Conservation (phyloP, 2,888 invertebrate species). For the Idaea dimidiata region DNA sequence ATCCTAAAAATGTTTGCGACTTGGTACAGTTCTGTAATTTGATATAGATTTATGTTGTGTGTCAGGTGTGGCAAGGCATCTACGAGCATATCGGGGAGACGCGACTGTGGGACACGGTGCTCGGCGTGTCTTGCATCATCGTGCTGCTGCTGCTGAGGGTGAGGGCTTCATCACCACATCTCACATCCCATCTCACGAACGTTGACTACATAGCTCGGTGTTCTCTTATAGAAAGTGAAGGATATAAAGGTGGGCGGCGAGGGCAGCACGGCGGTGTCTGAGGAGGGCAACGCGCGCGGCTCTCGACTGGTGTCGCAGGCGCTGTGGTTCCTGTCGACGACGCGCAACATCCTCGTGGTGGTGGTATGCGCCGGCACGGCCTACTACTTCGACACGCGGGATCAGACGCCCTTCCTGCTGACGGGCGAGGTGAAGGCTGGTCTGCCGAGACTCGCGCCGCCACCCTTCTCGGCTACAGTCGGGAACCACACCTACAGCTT, state of each 20-base stretch:
- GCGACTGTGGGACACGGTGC: constrained; percentile 84
- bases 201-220: neutral
- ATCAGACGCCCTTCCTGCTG: constrained; percentile 83
- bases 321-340: constrained; percentile 87
- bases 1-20: no score
- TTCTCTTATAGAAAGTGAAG: constrained; percentile 83
- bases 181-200: neutral
- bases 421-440: constrained; percentile 88
- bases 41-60: constrained; percentile 16
- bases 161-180: constrained; percentile 35
- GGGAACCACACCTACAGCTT: constrained; percentile 84
- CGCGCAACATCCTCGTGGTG: constrained; percentile 88
- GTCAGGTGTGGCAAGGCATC: constrained; percentile 84
- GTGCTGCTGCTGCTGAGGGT: constrained; percentile 86
- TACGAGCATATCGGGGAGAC: constrained; percentile 86
- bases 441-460: constrained; percentile 82
- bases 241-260: constrained; percentile 74
- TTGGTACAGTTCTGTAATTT: no score
- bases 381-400: constrained; percentile 82
- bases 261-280: constrained; percentile 20
- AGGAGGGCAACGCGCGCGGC: constrained; percentile 50
- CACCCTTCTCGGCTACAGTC: constrained; percentile 84
- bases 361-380: constrained; percentile 84
- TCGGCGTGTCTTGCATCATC: constrained; percentile 86
- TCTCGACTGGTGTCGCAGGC: constrained; percentile 65